Conservation (phyloP, 30 jellyfish, hydroid and myxozoan genomes). For the Cassiopea andromeda region DNA sequence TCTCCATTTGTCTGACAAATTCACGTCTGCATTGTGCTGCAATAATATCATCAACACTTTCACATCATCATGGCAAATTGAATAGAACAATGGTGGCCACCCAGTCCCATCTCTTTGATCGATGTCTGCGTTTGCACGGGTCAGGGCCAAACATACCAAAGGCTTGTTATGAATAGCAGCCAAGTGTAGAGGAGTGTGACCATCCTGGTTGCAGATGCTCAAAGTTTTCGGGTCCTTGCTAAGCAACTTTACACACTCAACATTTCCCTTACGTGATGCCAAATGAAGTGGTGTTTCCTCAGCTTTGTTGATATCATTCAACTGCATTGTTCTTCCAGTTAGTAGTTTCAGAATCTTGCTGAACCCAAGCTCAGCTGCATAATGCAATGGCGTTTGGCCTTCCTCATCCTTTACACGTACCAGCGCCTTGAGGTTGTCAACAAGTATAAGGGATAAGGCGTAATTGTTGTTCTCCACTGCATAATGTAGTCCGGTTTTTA, state of each 20-base stretch:
- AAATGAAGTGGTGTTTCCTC: constrained; percentile 29
- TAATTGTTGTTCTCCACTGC: constrained; percentile 4
- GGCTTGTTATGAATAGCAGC: constrained; percentile 28
- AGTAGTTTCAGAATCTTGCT: not conserved
- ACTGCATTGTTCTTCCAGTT: constrained; percentile 1
- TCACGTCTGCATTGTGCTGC: constrained; percentile 1
- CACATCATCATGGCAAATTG: not conserved
- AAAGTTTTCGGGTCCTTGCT: not conserved
- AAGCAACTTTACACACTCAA: constrained; percentile 4
- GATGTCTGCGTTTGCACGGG: not conserved
- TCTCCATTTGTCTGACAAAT: constrained; percentile 1
- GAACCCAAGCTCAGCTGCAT: constrained; percentile 24
- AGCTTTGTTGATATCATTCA: not conserved
- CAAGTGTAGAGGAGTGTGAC: constrained; percentile 8
- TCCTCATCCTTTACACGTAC: constrained; percentile 8
- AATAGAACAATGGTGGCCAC: constrained; percentile 22
- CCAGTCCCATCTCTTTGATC: not conserved
- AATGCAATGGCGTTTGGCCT: constrained; percentile 20
- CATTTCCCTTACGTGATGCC: constrained; percentile 12
- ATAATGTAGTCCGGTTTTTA: constrained; percentile 26
- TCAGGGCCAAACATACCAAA: constrained; percentile 5
- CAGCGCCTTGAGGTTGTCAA: constrained; percentile 1
- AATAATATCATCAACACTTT: not conserved
- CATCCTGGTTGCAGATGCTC: not conserved
- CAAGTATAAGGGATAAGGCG: not conserved